Evolutionary conservation across 2,888 invertebrate genomes (phyloP), one percentile per base, ranked within the genome.

Genomic region (Agelastica alni): DNA sequence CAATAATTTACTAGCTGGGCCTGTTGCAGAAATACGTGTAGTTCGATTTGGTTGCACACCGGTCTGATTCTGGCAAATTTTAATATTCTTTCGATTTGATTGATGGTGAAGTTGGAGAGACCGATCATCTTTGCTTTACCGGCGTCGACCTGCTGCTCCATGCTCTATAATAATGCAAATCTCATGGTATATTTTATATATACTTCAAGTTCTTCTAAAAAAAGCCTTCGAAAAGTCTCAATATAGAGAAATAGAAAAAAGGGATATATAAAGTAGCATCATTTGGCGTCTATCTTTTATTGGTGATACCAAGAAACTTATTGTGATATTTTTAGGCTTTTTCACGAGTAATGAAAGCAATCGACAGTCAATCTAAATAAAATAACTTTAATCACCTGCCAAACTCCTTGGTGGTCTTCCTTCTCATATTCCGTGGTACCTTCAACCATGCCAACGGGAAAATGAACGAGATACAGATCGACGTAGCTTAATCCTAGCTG

Each of bases 401-500:
- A 22, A 17, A 26, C 4, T 10, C 6, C 14, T 6, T 32, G 6
- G 32, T 32, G 32, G 9, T 13, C 10, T 13, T 13, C 14, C 6
- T 12, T 13, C n/a, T 12, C 6, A 9, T n/a, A 17, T 18, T 17
- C 4, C 9, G 17, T 3, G n/a, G 26, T 2, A 6, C 26, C 26
- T 57, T 86, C 84, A 48, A 82, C 77, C 51, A 90, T 80, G 1
- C 82, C 82, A 64, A 91, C 86, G 0, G 94, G 93, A 1, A 82
- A 80, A 70, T 95, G 94, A 57, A 93, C 78, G 30, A 94, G 78
- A 76, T 91, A 93, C 54, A 94, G 75, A 75, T 95, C 94, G 28
- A 95, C 72, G 72, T 93, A 94, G 43, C 88, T 85, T 55, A 93
- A 70, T 52, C 88, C 86, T 14, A 94, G 78, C 66, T 85, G 83